These are phyloP conservation scores for Fringilla coelebs DNA, from an alignment of 2,797 vertebrate genomes.

Conservation along the genomic window DNA sequence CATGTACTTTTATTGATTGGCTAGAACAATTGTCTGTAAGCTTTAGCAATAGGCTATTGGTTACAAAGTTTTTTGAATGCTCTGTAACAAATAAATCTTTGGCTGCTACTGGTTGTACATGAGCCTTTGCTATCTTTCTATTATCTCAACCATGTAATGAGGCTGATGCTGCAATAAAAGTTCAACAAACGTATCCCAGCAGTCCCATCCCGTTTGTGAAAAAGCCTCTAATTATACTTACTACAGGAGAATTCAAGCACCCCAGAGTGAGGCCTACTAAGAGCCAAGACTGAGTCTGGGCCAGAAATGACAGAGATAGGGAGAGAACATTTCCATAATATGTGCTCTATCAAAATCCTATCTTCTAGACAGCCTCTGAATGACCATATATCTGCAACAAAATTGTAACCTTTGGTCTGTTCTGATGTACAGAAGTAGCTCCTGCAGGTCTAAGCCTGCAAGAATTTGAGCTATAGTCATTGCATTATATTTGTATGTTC, in stretches of 20 bases:
- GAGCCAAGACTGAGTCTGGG: background rate
- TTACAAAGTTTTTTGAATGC: background rate
- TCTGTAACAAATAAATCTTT: background rate
- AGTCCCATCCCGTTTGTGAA: background rate
- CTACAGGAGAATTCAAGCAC: background rate
- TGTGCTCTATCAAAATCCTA: background rate
- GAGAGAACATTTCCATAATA: background rate
- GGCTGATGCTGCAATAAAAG: background rate
- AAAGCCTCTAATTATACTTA: background rate
- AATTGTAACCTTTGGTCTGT: background rate
- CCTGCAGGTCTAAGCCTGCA: background rate
- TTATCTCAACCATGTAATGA: background rate
- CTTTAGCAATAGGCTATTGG: background rate
- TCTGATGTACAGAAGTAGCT: background rate
- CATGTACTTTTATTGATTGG: background rate
- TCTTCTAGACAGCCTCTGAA: background rate
- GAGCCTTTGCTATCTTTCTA: background rate
- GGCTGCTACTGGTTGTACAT: background rate
- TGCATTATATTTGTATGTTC: no score
- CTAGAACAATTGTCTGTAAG: background rate
- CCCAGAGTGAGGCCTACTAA: background rate
- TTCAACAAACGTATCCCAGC: background rate
- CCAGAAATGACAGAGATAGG: background rate
- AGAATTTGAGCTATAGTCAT: background rate
- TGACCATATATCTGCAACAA: background rate